A percentile compares a stretch with the other conserved stretches of the same genome.
phyloP scores from a whole-genome alignment of 2,888 invertebrate species.

The Chymomyza procnemis region DNA sequence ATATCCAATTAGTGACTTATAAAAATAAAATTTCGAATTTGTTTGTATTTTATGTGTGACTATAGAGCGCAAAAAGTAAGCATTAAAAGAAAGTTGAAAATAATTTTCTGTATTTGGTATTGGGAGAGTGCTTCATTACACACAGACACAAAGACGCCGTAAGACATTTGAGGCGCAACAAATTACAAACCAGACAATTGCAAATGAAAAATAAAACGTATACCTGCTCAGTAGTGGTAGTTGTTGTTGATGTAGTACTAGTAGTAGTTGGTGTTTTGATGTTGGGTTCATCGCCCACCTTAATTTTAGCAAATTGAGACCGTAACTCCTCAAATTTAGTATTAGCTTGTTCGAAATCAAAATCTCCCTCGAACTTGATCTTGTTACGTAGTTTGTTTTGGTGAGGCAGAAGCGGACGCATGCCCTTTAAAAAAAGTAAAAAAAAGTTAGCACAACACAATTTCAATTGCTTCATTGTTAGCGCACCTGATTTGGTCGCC shows the following conservation, averaged over 20 bases:
- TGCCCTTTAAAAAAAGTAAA: slow-evolving; percentile 63
- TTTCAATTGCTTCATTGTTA: neutral
- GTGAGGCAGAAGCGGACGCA: slow-evolving; percentile 80
- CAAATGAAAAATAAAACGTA: slow-evolving; percentile 28
- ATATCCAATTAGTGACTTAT: neutral
- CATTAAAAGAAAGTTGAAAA: neutral
- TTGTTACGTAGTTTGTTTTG: slow-evolving; percentile 79
- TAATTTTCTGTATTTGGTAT: neutral
- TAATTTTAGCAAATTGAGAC: slow-evolving; percentile 90
- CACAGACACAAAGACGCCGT: neutral
- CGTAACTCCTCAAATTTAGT: slow-evolving; percentile 96
- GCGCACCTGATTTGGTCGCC: slow-evolving; percentile 75
- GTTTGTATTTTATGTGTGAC: slow-evolving; percentile 2
- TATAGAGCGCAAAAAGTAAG: neutral
- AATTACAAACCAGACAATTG: slow-evolving; percentile 1
- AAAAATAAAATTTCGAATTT: slow-evolving; percentile 3
- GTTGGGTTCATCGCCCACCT: slow-evolving; percentile 82
- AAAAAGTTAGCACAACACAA: neutral
- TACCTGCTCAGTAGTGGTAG: slow-evolving; percentile 79
- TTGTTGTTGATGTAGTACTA: slow-evolving; percentile 75
- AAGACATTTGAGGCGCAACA: slow-evolving; percentile 1
- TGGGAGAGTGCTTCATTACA: neutral
- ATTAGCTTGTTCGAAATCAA: slow-evolving; percentile 99
- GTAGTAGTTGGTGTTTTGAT: slow-evolving; percentile 60
- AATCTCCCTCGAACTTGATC: slow-evolving; percentile 96